Evolutionary conservation across 1,140 invertebrate species (phyloP).

Genomic region (Polypedilum vanderplanki): DNA sequence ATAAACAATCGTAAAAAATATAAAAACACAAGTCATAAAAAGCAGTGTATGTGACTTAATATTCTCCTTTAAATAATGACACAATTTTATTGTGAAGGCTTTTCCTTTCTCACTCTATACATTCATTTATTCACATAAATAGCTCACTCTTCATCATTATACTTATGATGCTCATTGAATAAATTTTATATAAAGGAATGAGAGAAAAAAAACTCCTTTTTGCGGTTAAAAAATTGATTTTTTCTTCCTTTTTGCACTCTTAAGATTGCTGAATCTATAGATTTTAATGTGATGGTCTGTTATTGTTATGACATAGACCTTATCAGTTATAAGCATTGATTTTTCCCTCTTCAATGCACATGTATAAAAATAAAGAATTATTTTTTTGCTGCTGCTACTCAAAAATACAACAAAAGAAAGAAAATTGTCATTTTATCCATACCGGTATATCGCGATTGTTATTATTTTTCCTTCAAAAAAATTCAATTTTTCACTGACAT

Average conservation of each 20-base stretch:
- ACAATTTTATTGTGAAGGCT: background rate
- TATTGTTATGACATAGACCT: background rate
- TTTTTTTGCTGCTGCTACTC: too few relatives aligned
- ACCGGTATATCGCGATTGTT: background rate
- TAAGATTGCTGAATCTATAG: background rate
- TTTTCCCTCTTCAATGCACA: background rate
- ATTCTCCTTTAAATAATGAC: conserved; percentile 13
- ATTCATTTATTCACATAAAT: conserved; percentile 6
- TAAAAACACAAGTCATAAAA: background rate
- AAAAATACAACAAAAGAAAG: too few relatives aligned
- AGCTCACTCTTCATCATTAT: background rate
- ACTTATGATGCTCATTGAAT: conserved; percentile 8
- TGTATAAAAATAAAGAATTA: background rate
- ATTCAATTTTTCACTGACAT: background rate
- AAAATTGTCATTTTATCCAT: background rate
- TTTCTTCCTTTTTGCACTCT: background rate
- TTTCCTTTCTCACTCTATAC: background rate
- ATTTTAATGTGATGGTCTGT: conserved; percentile 13
- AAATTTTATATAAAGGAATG: too few relatives aligned
- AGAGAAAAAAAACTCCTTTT: background rate
- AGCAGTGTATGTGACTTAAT: background rate
- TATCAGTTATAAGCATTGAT: background rate
- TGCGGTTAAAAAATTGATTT: conserved; percentile 14
- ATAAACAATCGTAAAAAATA: too few relatives aligned
- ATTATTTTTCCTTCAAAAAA: background rate